Conservation (phyloP, 2,797 vertebrate genomes). For the Diceros bicornis region DNA sequence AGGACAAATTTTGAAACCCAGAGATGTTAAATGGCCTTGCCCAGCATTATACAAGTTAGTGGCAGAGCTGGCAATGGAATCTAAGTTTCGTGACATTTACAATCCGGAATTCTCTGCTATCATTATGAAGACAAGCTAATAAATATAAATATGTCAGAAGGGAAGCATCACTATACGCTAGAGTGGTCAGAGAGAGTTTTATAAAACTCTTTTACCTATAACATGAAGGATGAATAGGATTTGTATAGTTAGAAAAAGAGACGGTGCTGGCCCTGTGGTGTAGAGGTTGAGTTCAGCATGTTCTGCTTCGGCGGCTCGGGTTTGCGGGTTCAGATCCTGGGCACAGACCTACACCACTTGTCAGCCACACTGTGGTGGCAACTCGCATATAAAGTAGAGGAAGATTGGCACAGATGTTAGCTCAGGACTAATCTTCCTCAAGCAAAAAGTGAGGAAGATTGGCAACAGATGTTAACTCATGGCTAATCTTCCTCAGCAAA, state of each 20-base stretch:
- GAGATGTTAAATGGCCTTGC: constrained; percentile 53
- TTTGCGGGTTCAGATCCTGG: no score
- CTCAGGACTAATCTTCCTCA: no score
- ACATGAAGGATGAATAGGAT: constrained; percentile 30
- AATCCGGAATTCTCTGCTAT: constrained; percentile 13
- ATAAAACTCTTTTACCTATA: constrained; percentile 26
- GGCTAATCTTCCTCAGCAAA: no score
- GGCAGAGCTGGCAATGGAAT: constrained; percentile 46
- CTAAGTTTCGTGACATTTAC: constrained; percentile 55
- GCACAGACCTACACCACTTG: no score
- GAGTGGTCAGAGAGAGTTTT: constrained; percentile 3
- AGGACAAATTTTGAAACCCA: constrained; percentile 61
- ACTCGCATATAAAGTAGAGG: no score
- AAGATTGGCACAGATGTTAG: no score
- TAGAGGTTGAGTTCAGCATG: no score
- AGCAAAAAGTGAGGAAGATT: no score
- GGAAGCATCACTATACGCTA: neutral
- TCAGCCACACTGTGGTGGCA: no score
- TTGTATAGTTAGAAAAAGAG: constrained; percentile 43
- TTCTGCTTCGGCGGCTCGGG: no score
- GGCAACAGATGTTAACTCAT: no score
- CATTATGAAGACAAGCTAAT: neutral
- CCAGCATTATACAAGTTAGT: constrained; percentile 25
- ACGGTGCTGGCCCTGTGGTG: no score
- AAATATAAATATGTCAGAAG: constrained; percentile 13